A percentile compares a stretch with the other conserved stretches of the same genome.
Conservation (phyloP, 2,113 vertebrate species). For the Aptenodytes forsteri region DNA sequence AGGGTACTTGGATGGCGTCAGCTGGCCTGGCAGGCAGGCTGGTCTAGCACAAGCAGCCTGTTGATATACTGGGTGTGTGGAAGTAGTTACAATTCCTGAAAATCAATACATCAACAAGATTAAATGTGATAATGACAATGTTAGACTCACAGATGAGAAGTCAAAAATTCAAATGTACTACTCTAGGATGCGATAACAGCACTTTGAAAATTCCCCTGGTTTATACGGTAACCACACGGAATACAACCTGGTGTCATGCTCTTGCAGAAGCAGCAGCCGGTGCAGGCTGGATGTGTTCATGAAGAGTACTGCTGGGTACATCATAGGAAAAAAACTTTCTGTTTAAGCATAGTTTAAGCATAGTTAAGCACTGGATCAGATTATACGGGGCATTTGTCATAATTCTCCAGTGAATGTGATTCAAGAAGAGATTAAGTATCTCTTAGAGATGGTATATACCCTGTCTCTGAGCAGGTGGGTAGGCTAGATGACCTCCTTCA, state of each 20-base stretch:
- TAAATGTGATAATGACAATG: background rate
- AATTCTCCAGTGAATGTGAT: background rate
- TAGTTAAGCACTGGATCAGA: background rate
- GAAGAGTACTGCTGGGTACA: background rate
- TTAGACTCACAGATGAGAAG: background rate
- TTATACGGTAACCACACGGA: accelerated
- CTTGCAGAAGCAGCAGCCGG: background rate
- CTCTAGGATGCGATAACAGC: accelerated
- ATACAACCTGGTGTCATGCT: background rate
- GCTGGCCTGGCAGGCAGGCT: too few relatives aligned
- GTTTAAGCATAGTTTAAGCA: background rate
- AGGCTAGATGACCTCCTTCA: background rate
- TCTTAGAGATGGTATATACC: background rate
- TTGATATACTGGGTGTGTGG: background rate
- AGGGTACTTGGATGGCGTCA: accelerated
- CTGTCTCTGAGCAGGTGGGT: background rate
- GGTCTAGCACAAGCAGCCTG: background rate
- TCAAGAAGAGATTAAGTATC: background rate
- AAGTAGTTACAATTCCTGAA: background rate
- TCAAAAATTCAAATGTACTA: background rate
- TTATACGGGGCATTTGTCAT: background rate
- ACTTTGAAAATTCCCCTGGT: background rate
- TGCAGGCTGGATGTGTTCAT: background rate
- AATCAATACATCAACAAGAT: background rate
- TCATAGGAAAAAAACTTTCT: background rate